Base-by-base conservation (phyloP, 2,113 vertebrate species). In the Mesocricetus auratus region DNA sequence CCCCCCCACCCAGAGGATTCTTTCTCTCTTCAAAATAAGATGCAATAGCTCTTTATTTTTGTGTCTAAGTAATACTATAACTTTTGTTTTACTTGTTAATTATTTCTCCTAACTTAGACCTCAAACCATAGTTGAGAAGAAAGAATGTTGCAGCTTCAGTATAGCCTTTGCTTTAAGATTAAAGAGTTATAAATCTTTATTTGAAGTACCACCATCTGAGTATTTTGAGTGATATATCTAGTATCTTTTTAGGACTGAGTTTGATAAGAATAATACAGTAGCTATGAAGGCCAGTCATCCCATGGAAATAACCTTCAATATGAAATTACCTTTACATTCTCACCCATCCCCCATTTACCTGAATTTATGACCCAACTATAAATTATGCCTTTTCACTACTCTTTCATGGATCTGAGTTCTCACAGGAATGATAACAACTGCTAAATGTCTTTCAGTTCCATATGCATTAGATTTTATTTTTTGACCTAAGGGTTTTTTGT, bases 21-120 rank as follows among this genome's bases (percentile, higher is more conserved):
- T 92, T 92, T 91, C 69, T 89, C 93, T 93, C 58, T 56, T 45
- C 36, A 47, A 78, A 83, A 45, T 16, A 77, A 86, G 15, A 79
- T 81, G 42, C 0, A 89, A 36, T 56, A 29, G 1, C 2, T n/a
- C 10, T 29, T 86, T 50, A 87, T n/a, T 92, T 64, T 33, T 53
- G n/a, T 66, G 36, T 45, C 29, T 95, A 33, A 77, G 81, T 62
- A 71, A 81, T 47, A 31, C 19, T 77, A 15, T 1, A 79, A 50
- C 4, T 88, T 89, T 83, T 45, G 15, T 60, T 93, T 88, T 79
- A 31, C 33, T 73, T 87, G n/a, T 75, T 92, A 19, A 47, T 5
- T 88, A 64, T 45, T 64, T 64, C 13, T 79, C 74, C n/a, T 89
- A 94, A 90, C 6, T 68, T 78, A 81, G 9, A 5, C 12, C 19